Conservation (phyloP, 2,797 vertebrate genomes). For the Girardinus metallicus region DNA sequence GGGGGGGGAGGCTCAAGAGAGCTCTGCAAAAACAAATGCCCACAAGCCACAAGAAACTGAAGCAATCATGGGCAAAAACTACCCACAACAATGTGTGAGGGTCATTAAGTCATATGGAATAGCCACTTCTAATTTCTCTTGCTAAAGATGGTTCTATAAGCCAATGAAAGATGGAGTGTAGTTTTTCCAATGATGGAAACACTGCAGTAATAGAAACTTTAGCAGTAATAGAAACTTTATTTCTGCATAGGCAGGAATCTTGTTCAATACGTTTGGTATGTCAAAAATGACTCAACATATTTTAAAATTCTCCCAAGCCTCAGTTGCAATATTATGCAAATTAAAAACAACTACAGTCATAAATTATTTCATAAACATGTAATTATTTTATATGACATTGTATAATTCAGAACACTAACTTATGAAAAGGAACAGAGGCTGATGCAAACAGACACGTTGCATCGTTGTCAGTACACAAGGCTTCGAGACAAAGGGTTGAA, state of each 20-base stretch:
- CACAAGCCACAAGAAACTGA: not conserved
- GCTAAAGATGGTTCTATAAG: not conserved
- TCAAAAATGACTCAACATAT: not conserved
- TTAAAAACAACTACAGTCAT: not conserved
- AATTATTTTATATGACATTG: not conserved
- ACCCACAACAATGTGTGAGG: not conserved
- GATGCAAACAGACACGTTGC: not conserved
- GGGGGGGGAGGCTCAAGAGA: not conserved
- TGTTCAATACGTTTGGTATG: slow-evolving; percentile 13
- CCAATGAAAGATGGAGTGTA: not conserved
- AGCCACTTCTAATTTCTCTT: not conserved
- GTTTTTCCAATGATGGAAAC: not conserved
- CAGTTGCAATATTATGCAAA: slow-evolving; percentile 2
- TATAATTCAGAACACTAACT: not conserved
- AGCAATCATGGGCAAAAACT: not conserved
- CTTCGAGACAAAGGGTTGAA: not conserved
- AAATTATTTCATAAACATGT: not conserved
- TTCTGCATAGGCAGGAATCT: not conserved
- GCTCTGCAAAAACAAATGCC: slow-evolving; percentile 1
- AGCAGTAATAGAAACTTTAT: not conserved
- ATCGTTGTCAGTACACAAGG: not conserved
- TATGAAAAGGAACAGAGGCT: not conserved
- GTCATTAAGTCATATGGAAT: not conserved
- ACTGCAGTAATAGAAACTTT: not conserved
- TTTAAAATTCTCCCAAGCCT: not conserved